phyloP scores from a whole-genome alignment of 2,797 vertebrate species.

The Cryptoprocta ferox region DNA sequence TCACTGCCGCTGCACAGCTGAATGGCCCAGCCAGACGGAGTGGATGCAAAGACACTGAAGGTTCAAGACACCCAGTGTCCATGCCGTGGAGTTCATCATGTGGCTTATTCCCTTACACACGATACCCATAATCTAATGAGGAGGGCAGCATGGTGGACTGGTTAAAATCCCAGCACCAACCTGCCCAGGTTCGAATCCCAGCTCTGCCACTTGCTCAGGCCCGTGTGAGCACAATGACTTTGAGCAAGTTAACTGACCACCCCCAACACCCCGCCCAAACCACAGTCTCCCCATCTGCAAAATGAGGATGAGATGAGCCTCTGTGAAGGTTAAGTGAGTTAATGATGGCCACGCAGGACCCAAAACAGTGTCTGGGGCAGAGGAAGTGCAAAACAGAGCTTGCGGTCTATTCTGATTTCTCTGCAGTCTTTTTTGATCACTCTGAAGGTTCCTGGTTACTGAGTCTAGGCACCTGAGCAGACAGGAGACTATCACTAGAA shows the following conservation, averaged over 20 bases:
- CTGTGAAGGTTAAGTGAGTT: neutral
- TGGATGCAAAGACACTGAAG: fast-evolving
- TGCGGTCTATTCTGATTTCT: neutral
- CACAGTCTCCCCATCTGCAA: neutral
- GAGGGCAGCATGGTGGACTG: neutral
- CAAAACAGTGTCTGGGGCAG: neutral
- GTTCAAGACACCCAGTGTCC: neutral
- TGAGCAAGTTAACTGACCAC: neutral
- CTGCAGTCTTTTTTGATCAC: neutral
- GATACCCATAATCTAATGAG: neutral
- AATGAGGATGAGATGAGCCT: neutral
- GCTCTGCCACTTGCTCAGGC: neutral
- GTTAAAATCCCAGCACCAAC: neutral
- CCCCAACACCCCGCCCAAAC: neutral
- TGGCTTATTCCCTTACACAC: neutral
- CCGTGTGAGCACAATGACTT: neutral
- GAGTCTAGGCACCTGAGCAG: neutral
- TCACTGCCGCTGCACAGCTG: neutral
- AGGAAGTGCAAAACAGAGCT: neutral
- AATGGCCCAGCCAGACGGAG: neutral
- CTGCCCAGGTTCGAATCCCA: neutral
- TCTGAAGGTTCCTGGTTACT: neutral
- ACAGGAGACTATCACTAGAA: neutral
- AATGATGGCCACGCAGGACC: neutral
- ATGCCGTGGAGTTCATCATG: neutral